Conservation (phyloP, 2,797 vertebrate genomes). For the Bothrops alternatus region DNA sequence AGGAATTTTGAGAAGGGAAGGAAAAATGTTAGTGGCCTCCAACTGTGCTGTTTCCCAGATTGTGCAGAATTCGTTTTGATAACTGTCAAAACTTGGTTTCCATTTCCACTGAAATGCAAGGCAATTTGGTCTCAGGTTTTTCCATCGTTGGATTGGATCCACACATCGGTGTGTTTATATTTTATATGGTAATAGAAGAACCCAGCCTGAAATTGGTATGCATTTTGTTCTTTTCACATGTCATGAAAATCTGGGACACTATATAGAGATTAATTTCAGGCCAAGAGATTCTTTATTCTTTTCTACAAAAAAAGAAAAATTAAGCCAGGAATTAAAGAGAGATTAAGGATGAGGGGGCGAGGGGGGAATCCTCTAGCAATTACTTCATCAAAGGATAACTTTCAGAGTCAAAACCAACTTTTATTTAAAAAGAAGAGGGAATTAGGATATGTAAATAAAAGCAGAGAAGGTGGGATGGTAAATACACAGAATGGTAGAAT, state of each 20-base stretch:
- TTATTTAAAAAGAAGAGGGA: conserved; percentile 19
- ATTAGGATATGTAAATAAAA: conserved; percentile 56
- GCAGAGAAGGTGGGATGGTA: conserved; percentile 34
- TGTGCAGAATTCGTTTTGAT: not conserved
- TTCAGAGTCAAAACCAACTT: conserved; percentile 27
- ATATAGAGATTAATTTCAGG: conserved; percentile 19
- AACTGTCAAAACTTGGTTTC: not conserved
- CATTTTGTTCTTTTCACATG: not conserved
- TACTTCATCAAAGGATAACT: conserved; percentile 31
- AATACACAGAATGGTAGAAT: conserved; percentile 23
- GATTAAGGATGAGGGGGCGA: conserved; percentile 28
- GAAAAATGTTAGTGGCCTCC: not conserved
- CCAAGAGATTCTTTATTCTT: not conserved
- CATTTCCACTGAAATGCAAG: not conserved
- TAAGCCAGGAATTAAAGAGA: conserved; percentile 37
- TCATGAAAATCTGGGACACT: not conserved
- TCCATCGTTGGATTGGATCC: not conserved
- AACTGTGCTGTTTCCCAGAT: not conserved
- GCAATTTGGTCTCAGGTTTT: not conserved
- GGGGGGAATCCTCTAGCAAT: not conserved
- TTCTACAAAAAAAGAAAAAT: conserved; percentile 12
- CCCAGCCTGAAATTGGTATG: not conserved
- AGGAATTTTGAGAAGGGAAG: not conserved
- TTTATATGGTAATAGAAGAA: not conserved
- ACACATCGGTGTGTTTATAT: not conserved